A percentile compares a stretch with the other conserved stretches of the same genome.
These are phyloP conservation scores for Euspilapteryx auroguttella DNA, from an alignment of 2,888 invertebrate species.

Conservation along the genomic window DNA sequence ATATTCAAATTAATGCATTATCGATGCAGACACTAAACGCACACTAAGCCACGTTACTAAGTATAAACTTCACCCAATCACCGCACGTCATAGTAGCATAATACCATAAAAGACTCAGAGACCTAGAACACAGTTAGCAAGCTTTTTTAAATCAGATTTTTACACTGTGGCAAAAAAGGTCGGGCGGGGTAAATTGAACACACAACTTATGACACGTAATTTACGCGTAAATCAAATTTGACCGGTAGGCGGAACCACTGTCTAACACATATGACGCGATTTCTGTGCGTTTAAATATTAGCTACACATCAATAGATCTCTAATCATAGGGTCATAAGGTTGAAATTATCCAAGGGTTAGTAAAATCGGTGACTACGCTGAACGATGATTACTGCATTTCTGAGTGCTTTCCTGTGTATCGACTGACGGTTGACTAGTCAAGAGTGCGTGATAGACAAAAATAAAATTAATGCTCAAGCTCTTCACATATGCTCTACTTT, in stretches of 20 bases:
- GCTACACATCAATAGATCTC: too few species aligned
- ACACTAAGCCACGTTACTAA: background rate
- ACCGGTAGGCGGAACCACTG: conserved; percentile 49
- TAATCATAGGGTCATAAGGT: too few species aligned
- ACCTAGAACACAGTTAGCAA: too few species aligned
- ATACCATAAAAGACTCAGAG: too few species aligned
- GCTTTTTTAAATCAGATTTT: too few species aligned
- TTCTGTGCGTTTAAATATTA: too few species aligned
- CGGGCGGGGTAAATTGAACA: conserved; percentile 19
- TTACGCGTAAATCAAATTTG: conserved; percentile 61
- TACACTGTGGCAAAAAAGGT: conserved; percentile 17
- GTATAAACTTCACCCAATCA: too few species aligned
- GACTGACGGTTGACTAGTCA: conserved; percentile 17
- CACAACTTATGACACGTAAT: conserved; percentile 54
- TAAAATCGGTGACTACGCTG: too few species aligned
- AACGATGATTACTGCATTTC: conserved; percentile 29
- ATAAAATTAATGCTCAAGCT: conserved; percentile 15
- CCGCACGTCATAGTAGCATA: too few species aligned
- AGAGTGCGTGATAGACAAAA: conserved; percentile 33
- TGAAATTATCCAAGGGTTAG: too few species aligned
- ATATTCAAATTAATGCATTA: conserved; percentile 62
- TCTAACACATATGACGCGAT: conserved; percentile 53
- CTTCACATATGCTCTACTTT: conserved; percentile 3
- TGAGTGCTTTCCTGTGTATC: conserved; percentile 45
- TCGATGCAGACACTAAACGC: conserved; percentile 30